Base-by-base conservation (phyloP, 2,888 invertebrate genomes). In the Luffia ferchaultella region DNA sequence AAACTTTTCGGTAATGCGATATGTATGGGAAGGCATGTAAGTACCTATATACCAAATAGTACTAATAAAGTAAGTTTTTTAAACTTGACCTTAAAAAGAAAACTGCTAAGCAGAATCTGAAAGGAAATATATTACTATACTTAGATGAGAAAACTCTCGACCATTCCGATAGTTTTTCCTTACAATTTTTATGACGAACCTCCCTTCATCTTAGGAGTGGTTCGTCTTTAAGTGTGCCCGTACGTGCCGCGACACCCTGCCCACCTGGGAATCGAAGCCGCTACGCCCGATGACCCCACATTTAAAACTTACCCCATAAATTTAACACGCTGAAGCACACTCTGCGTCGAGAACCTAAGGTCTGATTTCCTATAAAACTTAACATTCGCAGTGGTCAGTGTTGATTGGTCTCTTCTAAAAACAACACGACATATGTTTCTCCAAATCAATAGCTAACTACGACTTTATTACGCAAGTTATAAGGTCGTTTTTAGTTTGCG, bases 261-360 rank as follows among this genome's bases (percentile, higher is more conserved):
- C 70, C 84, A 82, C 84, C 83, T 83, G 84, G 84, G 85, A 85
- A 80, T 85, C 79, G 74, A 83, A 83, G 73, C 76, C 75, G 67
- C 82, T 76, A 76, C 73, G 72, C 73, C 70, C 63, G 64, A 71
- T 76, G 78, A 78, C 79, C 78, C 80, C 63, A 78, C 64, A 65
- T 60, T 54, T 53, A 55, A 64, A 65, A 67, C 62, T 57, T 63
- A 54, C 53, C 55, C 54, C 19, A 42, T 46, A 50, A 52, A 47
- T 46, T 2, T 41, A 16, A 7, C 30, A 45, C 3, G 52, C 18
- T 66, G 69, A 66, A 57, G 47, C 50, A 48, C 62, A 65, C 63
- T 51, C 65, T 64, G 55, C 1, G 0, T 0, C 1, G 17, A 1
- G 1, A 1, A 1, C 2, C 49, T 54, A 65, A 50, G 60, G 64